Percentiles rank a stretch among this genome's conserved stretches.
These are phyloP conservation scores for Neotoma lepida DNA, from an alignment of 2,113 vertebrate species.

Conservation along the genomic window DNA sequence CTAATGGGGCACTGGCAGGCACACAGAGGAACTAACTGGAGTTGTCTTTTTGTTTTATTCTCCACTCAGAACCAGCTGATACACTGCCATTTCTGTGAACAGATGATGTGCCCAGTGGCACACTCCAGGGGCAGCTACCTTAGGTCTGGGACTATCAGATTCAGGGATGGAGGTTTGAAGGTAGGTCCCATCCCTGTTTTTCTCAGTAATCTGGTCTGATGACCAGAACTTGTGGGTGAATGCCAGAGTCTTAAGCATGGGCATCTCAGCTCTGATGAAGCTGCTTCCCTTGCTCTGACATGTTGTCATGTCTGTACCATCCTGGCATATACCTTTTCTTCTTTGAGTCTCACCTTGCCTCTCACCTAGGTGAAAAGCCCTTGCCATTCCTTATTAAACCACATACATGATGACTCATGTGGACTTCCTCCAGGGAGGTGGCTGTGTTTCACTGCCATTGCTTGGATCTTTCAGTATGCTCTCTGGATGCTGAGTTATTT, in stretches of 20 bases:
- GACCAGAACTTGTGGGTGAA: not conserved
- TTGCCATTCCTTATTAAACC: not conserved
- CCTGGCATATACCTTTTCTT: not conserved
- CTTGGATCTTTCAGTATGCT: not conserved
- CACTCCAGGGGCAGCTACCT: not conserved
- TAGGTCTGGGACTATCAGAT: not conserved
- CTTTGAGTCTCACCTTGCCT: not conserved
- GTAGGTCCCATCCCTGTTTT: not conserved
- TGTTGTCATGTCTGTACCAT: not conserved
- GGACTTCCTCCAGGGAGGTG: not conserved
- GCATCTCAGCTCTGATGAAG: too few relatives aligned
- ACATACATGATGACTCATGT: fast-evolving
- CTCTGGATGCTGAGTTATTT: not conserved
- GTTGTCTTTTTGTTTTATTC: not conserved
- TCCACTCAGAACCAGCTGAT: not conserved
- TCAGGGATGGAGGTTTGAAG: not conserved
- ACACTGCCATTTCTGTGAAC: not conserved
- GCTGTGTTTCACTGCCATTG: not conserved
- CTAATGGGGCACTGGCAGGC: not conserved
- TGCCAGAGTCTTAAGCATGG: not conserved
- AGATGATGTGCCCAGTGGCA: not conserved
- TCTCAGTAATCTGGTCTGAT: too few relatives aligned
- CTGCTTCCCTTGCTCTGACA: not conserved
- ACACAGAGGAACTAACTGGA: not conserved
- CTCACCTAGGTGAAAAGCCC: not conserved